A percentile compares a stretch with the other conserved stretches of the same genome.
phyloP scores from a whole-genome alignment of 2,888 invertebrate species.

The Xestia xanthographa region DNA sequence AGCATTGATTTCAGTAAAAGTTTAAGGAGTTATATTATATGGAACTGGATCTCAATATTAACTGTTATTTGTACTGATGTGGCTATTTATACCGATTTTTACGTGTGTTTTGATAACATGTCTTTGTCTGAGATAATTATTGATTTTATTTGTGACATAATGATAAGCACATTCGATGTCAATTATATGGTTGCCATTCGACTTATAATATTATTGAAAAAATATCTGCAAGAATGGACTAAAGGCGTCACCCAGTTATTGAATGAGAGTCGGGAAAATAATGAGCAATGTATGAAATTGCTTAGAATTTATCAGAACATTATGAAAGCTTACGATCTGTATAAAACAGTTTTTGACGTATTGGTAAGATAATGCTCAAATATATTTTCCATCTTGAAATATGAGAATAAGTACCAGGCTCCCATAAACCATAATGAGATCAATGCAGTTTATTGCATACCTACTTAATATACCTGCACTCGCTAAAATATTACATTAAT shows the following conservation, averaged over 20 bases:
- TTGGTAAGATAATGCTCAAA: slow-evolving; percentile 37
- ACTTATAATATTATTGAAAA: slow-evolving; percentile 25
- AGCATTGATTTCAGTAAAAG: slow-evolving; percentile 22
- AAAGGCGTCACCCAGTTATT: not conserved
- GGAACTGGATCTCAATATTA: slow-evolving; percentile 43
- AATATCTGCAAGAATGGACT: slow-evolving; percentile 25
- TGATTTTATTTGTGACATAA: not conserved
- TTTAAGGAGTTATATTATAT: slow-evolving; percentile 16
- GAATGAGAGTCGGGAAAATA: not conserved
- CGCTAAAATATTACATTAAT: no score
- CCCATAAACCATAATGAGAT: not conserved
- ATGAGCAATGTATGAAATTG: slow-evolving; percentile 6
- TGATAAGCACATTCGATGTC: slow-evolving; percentile 14
- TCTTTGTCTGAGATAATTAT: not conserved
- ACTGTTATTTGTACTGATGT: not conserved
- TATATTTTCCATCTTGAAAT: not conserved
- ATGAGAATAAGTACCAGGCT: not conserved
- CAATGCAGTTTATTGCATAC: not conserved
- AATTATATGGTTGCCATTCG: slow-evolving; percentile 36
- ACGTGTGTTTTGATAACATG: not conserved
- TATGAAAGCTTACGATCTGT: slow-evolving; percentile 39
- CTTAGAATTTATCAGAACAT: slow-evolving; percentile 34
- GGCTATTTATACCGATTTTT: not conserved
- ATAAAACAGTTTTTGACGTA: slow-evolving; percentile 36
- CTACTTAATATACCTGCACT: not conserved